Evolutionary conservation across 2,888 invertebrate species (phyloP).

Genomic region (Biston stratarius): DNA sequence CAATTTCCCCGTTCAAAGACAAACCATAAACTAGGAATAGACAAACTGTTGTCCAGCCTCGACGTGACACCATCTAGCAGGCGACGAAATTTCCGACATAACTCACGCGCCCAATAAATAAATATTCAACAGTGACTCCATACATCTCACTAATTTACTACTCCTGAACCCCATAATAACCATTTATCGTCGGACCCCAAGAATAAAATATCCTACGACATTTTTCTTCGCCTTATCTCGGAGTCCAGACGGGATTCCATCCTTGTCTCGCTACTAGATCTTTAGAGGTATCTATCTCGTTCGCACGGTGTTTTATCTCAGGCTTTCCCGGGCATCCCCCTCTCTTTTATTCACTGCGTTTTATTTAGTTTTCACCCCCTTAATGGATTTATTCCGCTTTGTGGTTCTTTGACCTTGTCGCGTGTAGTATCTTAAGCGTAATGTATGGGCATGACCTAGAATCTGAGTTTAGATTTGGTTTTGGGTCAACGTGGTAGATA

Average conservation of each 20-base stretch:
- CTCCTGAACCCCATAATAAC: constrained; percentile 81
- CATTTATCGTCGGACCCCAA: constrained; percentile 76
- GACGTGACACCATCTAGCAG: constrained; percentile 21
- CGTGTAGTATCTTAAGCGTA: constrained; percentile 39
- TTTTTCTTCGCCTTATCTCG: constrained; percentile 84
- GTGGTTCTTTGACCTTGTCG: constrained; percentile 75
- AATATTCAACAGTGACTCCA: constrained; percentile 78
- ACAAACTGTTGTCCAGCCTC: constrained; percentile 38
- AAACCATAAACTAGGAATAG: constrained; percentile 2
- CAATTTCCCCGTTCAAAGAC: neutral
- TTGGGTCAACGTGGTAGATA: constrained; percentile 29
- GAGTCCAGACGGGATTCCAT: constrained; percentile 70
- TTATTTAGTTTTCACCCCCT: constrained; percentile 80
- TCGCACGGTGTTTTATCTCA: constrained; percentile 63
- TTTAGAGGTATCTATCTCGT: constrained; percentile 39
- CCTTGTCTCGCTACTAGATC: constrained; percentile 50
- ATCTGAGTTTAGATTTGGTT: constrained; percentile 29
- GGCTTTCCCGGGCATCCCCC: constrained; percentile 45
- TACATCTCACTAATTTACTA: constrained; percentile 85
- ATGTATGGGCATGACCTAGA: constrained; percentile 37
- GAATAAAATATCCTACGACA: constrained; percentile 80
- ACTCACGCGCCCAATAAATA: constrained; percentile 75
- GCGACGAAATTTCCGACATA: constrained; percentile 51
- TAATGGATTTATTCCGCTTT: constrained; percentile 80
- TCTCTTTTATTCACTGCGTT: constrained; percentile 73